phyloP scores from a whole-genome alignment of 1,140 invertebrate species.

The Formica exsecta region DNA sequence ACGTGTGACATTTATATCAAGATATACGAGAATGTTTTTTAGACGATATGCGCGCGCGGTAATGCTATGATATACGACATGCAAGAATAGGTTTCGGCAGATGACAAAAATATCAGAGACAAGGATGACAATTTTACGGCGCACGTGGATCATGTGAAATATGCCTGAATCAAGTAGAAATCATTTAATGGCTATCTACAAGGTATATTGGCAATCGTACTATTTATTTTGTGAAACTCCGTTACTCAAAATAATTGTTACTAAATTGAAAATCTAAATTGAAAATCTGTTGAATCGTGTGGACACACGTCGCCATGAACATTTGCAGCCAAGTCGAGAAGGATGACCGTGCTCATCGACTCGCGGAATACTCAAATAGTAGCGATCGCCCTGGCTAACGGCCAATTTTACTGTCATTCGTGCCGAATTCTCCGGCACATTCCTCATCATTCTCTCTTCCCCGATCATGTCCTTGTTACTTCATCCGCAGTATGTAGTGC shows the following conservation, averaged over 20 bases:
- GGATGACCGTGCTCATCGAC: slow-evolving; percentile 17
- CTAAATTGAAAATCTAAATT: not conserved
- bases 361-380: slow-evolving; percentile 33
- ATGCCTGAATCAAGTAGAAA: not conserved
- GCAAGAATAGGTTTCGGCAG: not conserved
- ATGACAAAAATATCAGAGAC: slow-evolving; percentile 5
- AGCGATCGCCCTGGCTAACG: slow-evolving; percentile 54
- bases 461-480: slow-evolving; percentile 6
- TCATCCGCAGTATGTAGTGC: not conserved
- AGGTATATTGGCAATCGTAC: not conserved
- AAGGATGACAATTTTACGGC: not conserved
- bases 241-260: not conserved
- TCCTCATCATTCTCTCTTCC: not conserved
- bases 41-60: not conserved
- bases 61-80: not conserved
- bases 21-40: not conserved
- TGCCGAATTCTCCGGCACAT: slow-evolving; percentile 14
- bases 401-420: slow-evolving; percentile 39
- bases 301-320: not conserved
- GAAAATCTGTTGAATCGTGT: not conserved
- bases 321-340: slow-evolving; percentile 36
- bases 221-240: not conserved
- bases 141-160: not conserved
- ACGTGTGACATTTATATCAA: not conserved
- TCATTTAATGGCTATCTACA: not conserved